Conservation (phyloP, 2,888 invertebrate species). For the Callyntrura sp. region DNA sequence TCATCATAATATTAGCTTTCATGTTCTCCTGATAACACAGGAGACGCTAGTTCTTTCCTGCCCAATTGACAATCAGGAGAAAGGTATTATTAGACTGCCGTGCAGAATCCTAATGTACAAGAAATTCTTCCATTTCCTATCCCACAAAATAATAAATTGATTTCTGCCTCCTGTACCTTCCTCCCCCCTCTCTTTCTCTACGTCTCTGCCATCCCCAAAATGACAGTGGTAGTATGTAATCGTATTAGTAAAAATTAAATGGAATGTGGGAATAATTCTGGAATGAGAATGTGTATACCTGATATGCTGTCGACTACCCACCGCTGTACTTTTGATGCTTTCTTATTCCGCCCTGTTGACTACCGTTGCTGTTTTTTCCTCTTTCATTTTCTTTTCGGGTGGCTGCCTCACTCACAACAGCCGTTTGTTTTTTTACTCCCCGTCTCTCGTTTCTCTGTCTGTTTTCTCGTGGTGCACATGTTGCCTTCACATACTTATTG, state of each 20-base stretch:
- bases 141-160: conserved; percentile 6
- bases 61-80: no score
- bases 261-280: conserved; percentile 5
- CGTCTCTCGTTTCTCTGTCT: no score
- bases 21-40: neutral
- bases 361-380: no score
- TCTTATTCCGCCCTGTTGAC: neutral
- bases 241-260: conserved; percentile 37
- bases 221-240: no score
- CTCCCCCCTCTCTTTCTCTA: neutral
- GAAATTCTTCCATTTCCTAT: neutral
- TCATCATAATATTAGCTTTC: conserved; percentile 39
- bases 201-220: neutral
- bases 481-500: neutral
- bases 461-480: conserved; percentile 2
- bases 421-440: neutral
- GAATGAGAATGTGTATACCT: neutral
- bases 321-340: neutral
- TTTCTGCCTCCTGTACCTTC: neutral
- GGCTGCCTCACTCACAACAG: neutral
- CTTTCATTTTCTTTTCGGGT: neutral
- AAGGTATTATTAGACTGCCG: no score
- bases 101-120: no score
- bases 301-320: no score
- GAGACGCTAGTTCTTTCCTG: neutral